Percentiles rank a stretch among this genome's conserved stretches.
These are phyloP conservation scores for Acyrthosiphon pisum DNA, from an alignment of 1,140 invertebrate genomes.

Conservation along the genomic window DNA sequence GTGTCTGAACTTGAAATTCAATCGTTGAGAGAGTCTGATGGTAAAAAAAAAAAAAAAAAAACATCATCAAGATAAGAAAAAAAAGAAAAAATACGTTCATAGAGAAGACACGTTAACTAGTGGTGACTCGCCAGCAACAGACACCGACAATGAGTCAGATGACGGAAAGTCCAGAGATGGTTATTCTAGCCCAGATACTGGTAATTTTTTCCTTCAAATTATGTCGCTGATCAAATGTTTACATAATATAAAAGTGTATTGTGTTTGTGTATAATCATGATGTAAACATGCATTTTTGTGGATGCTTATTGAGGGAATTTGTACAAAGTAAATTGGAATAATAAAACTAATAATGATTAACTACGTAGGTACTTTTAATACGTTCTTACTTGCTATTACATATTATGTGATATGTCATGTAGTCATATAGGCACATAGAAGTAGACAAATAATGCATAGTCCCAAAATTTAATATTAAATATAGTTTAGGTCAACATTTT, in stretches of 20 bases:
- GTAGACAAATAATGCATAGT: not conserved
- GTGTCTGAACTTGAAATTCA: slow-evolving; percentile 48
- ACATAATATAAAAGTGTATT: too few species aligned
- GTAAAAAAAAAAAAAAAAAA: slow-evolving; percentile 37
- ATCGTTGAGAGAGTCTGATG: slow-evolving; percentile 31
- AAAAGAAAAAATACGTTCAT: slow-evolving; percentile 49
- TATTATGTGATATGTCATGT: not conserved
- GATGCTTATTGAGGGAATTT: not conserved
- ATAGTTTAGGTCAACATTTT: too few species aligned
- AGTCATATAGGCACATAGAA: not conserved
- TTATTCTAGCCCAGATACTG: slow-evolving; percentile 49
- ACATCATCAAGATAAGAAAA: slow-evolving; percentile 42
- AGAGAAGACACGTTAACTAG: not conserved
- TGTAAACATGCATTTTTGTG: not conserved
- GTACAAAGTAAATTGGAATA: not conserved
- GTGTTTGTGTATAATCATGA: not conserved
- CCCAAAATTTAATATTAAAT: too few species aligned
- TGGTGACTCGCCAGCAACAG: slow-evolving; percentile 23
- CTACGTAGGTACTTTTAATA: not conserved
- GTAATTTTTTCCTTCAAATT: slow-evolving; percentile 8
- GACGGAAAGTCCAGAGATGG: slow-evolving; percentile 50
- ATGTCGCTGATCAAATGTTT: not conserved
- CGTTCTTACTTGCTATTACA: not conserved
- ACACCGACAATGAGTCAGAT: slow-evolving; percentile 46
- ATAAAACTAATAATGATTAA: not conserved